Conservation (phyloP, 1,140 invertebrate species). For the Hyles vespertilio region DNA sequence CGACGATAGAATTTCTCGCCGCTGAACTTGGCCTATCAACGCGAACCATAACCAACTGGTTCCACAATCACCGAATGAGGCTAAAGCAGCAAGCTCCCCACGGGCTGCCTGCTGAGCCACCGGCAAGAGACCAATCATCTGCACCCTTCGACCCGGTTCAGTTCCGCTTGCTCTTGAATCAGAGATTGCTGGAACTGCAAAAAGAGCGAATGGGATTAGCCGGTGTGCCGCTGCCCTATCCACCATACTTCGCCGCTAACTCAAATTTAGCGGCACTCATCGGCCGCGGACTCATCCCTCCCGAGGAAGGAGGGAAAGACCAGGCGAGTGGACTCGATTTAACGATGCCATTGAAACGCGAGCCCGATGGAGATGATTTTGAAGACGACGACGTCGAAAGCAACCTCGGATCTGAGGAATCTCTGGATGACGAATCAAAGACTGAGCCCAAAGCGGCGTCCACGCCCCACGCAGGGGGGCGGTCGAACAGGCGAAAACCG, state of each 20-base stretch:
- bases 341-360: constrained; percentile 87
- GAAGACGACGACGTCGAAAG: constrained; percentile 85
- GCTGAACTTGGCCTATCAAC: constrained; percentile 93
- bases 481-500: constrained; percentile 88
- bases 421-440: constrained; percentile 78
- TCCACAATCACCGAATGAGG: constrained; percentile 99
- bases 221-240: constrained; percentile 84
- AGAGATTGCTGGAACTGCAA: constrained; percentile 89
- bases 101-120: constrained; percentile 81
- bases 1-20: constrained; percentile 96
- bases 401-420: constrained; percentile 87
- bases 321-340: constrained; percentile 87
- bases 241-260: constrained; percentile 85
- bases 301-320: constrained; percentile 81
- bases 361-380: constrained; percentile 84
- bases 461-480: constrained; percentile 61
- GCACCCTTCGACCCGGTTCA: constrained; percentile 92
- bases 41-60: constrained; percentile 99
- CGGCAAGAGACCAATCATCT: constrained; percentile 80
- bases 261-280: constrained; percentile 84
- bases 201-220: constrained; percentile 86
- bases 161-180: constrained; percentile 90
- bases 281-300: constrained; percentile 78
- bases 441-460: constrained; percentile 63
- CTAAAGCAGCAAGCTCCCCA: constrained; percentile 93